These are phyloP conservation scores for Aptenodytes forsteri DNA, from an alignment of 2,113 vertebrate species.

Conservation along the genomic window DNA sequence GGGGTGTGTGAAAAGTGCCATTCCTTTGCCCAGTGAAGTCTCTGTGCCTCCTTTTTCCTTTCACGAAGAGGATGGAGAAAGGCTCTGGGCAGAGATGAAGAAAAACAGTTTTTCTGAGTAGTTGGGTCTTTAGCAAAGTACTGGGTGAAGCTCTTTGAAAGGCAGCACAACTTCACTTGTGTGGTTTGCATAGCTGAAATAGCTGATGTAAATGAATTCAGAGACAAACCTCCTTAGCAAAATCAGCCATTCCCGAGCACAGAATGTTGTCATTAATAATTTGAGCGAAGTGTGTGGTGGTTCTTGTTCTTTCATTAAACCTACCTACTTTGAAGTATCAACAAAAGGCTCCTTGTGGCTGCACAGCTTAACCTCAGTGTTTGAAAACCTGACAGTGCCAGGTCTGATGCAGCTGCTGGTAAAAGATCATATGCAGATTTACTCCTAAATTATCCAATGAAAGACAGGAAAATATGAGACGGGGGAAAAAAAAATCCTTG, in stretches of 20 bases:
- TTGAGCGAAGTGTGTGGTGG: background rate
- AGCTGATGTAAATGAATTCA: background rate
- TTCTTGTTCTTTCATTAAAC: background rate
- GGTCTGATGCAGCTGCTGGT: background rate
- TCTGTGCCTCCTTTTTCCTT: background rate
- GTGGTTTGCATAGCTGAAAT: background rate
- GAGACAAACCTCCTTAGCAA: background rate
- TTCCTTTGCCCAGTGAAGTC: background rate
- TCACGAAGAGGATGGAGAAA: background rate
- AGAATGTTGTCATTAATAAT: background rate
- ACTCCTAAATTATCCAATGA: background rate
- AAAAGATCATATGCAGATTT: background rate
- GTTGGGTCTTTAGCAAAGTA: background rate
- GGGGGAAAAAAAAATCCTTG: background rate
- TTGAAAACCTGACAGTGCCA: background rate
- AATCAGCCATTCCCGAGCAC: background rate
- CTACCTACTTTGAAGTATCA: background rate
- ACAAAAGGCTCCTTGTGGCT: constrained; percentile 29
- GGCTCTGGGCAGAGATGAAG: background rate
- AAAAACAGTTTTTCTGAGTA: background rate
- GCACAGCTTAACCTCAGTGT: background rate
- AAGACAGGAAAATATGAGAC: background rate
- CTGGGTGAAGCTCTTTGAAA: background rate
- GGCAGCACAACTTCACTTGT: background rate
- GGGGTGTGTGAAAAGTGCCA: background rate